phyloP scores from a whole-genome alignment of 1,140 invertebrate species.

The Calliopsis andreniformis region DNA sequence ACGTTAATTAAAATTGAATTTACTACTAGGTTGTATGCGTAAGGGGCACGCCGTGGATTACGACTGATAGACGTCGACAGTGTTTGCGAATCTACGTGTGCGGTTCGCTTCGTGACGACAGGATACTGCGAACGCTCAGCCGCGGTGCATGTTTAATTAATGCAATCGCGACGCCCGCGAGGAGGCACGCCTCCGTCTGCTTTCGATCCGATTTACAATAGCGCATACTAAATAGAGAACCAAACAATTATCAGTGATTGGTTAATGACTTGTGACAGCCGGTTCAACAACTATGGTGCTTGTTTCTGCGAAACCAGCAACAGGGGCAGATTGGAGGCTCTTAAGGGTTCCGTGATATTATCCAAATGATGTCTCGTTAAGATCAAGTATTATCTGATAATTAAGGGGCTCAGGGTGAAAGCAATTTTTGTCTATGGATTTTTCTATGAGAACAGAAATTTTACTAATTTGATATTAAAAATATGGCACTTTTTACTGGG shows the following conservation, averaged over 20 bases:
- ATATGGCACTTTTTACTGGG: too few relatives aligned
- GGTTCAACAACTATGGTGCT: slow-evolving; percentile 55
- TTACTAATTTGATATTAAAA: too few relatives aligned
- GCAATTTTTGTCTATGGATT: too few relatives aligned
- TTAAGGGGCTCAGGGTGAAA: too few relatives aligned
- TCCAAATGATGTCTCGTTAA: too few relatives aligned
- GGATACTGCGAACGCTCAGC: slow-evolving; percentile 4
- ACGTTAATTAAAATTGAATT: slow-evolving; percentile 59
- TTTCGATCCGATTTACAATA: slow-evolving; percentile 65
- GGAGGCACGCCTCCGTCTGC: slow-evolving; percentile 6
- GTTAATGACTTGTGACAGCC: slow-evolving; percentile 66
- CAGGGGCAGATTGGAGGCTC: background rate
- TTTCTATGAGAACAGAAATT: too few relatives aligned
- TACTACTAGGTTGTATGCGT: slow-evolving; percentile 20
- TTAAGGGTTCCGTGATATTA: slow-evolving; percentile 27
- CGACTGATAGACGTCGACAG: slow-evolving; percentile 25
- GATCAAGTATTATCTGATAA: too few relatives aligned
- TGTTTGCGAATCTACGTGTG: slow-evolving; percentile 19
- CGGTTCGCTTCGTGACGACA: background rate
- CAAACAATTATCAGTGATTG: slow-evolving; percentile 67
- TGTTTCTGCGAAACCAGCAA: slow-evolving; percentile 41
- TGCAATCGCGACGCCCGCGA: slow-evolving; percentile 19
- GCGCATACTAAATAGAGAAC: too few relatives aligned
- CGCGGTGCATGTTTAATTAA: slow-evolving; percentile 64
- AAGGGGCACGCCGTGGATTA: slow-evolving; percentile 46